Conservation (phyloP, 2,113 vertebrate genomes). For the Odocoileus hemionus region DNA sequence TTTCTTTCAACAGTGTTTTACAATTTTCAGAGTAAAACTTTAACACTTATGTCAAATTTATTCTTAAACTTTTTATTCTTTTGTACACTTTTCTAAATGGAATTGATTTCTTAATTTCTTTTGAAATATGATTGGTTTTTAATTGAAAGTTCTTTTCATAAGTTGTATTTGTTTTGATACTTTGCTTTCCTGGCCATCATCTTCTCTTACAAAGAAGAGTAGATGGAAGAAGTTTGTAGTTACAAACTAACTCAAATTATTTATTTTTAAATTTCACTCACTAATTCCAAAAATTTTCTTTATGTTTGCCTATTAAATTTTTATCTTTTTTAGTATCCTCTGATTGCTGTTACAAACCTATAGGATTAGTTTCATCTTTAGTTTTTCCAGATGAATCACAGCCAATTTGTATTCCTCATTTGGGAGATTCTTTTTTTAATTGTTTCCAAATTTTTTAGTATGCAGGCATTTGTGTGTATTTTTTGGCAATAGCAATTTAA, state of each 20-base stretch:
- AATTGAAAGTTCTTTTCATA: not conserved
- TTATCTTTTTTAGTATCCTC: not conserved
- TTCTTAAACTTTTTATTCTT: not conserved
- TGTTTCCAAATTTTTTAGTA: not conserved
- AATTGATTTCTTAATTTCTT: not conserved
- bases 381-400: not conserved
- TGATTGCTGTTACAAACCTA: not conserved
- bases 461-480: not conserved
- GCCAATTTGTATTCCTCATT: not conserved
- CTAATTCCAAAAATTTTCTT: not conserved
- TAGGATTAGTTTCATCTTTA: not conserved
- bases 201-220: not conserved
- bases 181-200: not conserved
- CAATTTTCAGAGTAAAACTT: not conserved
- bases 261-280: not conserved
- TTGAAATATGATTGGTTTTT: not conserved
- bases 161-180: not conserved
- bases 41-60: not conserved
- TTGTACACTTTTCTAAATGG: not conserved
- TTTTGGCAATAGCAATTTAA: not conserved
- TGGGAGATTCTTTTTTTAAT: not conserved
- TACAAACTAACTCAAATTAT: not conserved
- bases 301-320: not conserved
- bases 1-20: not conserved
- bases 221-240: not conserved